Evolutionary conservation across 2,113 vertebrate species (phyloP).

Genomic region (Xyrauchen texanus): DNA sequence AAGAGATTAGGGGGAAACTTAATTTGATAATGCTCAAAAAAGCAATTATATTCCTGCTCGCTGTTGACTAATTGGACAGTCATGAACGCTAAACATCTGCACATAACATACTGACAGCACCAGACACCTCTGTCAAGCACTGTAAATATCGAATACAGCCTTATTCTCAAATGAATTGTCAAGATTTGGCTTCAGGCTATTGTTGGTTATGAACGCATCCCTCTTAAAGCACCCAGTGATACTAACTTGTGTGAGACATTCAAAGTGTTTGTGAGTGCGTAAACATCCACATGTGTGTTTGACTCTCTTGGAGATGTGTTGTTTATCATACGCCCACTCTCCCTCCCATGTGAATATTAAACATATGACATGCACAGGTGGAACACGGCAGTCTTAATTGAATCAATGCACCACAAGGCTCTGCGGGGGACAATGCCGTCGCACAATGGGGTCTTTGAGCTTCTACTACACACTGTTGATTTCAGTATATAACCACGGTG

Average conservation of each 20-base stretch:
- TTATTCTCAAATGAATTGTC: conserved; percentile 57
- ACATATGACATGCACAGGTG: conserved; percentile 4
- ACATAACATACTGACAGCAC: conserved; percentile 50
- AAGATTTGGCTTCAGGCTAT: conserved; percentile 49
- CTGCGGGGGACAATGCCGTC: neutral
- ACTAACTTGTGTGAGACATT: neutral
- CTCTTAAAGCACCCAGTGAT: conserved; percentile 55
- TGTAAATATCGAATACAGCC: conserved; percentile 55
- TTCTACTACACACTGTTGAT: neutral
- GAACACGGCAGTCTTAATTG: conserved; percentile 4
- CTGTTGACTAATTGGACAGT: conserved; percentile 70
- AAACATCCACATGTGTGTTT: neutral
- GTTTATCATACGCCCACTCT: conserved; percentile 1
- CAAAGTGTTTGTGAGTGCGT: conserved; percentile 21
- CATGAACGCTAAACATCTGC: conserved; percentile 60
- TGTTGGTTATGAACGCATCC: conserved; percentile 54
- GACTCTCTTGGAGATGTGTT: too few relatives aligned
- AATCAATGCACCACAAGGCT: conserved; percentile 35
- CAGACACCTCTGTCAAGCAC: conserved; percentile 44
- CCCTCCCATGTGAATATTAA: conserved; percentile 17
- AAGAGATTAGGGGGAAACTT: conserved; percentile 71
- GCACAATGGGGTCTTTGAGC: conserved; percentile 1
- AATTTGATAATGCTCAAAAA: conserved; percentile 73
- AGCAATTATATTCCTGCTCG: conserved; percentile 66
- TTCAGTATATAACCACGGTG: too few relatives aligned